Evolutionary conservation across 2,888 invertebrate genomes (phyloP), one percentile per base, ranked within the genome.

Genomic region (Aleiodes leptofemur): DNA sequence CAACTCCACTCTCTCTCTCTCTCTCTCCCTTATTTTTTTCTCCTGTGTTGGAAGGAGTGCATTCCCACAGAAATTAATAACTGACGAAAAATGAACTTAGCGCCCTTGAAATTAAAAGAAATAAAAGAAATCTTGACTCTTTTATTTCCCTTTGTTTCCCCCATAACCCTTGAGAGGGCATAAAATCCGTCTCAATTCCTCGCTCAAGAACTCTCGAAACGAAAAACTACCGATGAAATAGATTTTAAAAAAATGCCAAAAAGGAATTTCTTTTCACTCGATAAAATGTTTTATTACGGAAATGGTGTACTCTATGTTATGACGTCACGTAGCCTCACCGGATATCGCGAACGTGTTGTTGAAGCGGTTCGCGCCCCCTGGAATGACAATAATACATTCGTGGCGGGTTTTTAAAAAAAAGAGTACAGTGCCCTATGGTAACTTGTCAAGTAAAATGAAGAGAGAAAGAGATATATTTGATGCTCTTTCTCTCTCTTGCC

Each of bases 251-350:
- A 70, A 51, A 56, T 70, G 55, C 70, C 57, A 48, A 34, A 70
- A 31, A 31, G 14, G 34, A 55, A 13, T 4, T 4, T 31, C 53
- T 34, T 69, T 69, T 43, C 73, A 76, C 59, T 73, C 16, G 74
- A 66, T 51, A 75, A 73, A 34, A 69, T 72, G 68, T 69, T 64
- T 73, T 73, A 71, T 74, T 70, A 51, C 73, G 72, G 71, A 77
- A 72, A 61, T 29, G 72, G 69, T 66, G 53, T 55, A 72, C 64
- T 48, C 72, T 69, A 77, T 77, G 75, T 79, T 86, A 83, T 86
- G 87, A 88, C 88, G 86, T 87, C 88, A 87, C 88, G 88, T 88
- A 87, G 57, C 86, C 78, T 80, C 81, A 82, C 88, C 88, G 88
- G 88, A 88, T 86, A 87, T 84, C 85, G 84, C 79, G 83, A 83